Evolutionary conservation across 2,797 vertebrate genomes (phyloP), one percentile per base, ranked within the genome.

Genomic region (Manis crassicaudata): DNA sequence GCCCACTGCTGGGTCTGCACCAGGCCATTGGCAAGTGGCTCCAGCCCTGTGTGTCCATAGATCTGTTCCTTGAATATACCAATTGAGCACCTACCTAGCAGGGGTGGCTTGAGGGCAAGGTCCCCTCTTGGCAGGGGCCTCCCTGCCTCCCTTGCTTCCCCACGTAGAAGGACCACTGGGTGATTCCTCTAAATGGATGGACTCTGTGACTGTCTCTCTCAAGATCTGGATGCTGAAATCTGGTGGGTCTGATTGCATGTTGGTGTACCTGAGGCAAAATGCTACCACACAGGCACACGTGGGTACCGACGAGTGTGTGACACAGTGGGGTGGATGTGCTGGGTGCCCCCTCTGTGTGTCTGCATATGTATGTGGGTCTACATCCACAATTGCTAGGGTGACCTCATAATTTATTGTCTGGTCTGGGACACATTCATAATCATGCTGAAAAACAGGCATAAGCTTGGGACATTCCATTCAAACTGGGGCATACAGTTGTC

Each of bases 281-380:
- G 10, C 32, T 63, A 68, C 50, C 50, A 7, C 0, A 0, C 5
- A 6, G 43, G 80, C 4, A 8, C 5, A 32, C 54, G 4, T 21
- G 20, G 32, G 37, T 43, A n/a, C 60, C 11, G 32, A 62, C 18
- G 35, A 52, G 46, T 4, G 9, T n/a, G 27, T 68, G 62, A 43
- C 25, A 21, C 54, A 65, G 67, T 10, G 5, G 12, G 32, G 21
- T 56, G 20, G 32, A 23, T 13, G 17, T 54, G 37, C 11, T 11
- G 21, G 37, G 13, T 62, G 25, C 7, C 73, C 63, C 23, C 17
- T 3, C 0, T 1, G 40, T 32, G 10, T 89, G 35, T 21, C 29
- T n/a, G 35, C 65, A 25, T 11, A 13, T 1, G 2, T 14, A 2
- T 25, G 60, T 88, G 35, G 52, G 32, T 62, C 84, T 60, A 29